Percentiles rank a stretch among this genome's conserved stretches.
These are phyloP conservation scores for Phenganax stokvisi DNA, from an alignment of 92 coral and sea anemone genomes.

Conservation along the genomic window DNA sequence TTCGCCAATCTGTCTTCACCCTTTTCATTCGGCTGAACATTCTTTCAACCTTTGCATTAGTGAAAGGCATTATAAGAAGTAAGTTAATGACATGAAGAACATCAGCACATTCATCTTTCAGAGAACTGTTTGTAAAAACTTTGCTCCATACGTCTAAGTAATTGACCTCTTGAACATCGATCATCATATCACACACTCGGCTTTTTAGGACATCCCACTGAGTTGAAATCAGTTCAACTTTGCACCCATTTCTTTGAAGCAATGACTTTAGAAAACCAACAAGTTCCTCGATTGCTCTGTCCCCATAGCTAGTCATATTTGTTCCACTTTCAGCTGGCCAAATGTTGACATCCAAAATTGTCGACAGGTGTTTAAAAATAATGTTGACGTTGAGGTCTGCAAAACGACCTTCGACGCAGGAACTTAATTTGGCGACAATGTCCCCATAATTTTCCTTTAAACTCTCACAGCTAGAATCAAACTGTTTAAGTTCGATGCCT, in stretches of 20 bases:
- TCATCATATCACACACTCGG: not conserved
- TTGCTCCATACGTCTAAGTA: too few relatives aligned
- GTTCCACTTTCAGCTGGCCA: not conserved
- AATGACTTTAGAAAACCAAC: not conserved
- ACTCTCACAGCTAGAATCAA: not conserved
- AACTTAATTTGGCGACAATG: not conserved
- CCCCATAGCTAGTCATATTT: not conserved
- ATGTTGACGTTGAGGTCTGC: not conserved
- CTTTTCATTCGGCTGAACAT: too few relatives aligned
- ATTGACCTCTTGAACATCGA: too few relatives aligned
- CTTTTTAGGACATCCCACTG: conserved; percentile 8
- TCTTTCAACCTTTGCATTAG: too few relatives aligned
- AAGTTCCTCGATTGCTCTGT: not conserved
- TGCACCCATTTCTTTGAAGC: not conserved
- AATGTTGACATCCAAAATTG: not conserved
- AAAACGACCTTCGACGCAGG: not conserved
- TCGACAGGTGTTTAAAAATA: not conserved
- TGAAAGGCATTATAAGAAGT: too few relatives aligned
- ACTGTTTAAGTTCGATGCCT: not conserved
- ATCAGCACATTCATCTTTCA: too few relatives aligned
- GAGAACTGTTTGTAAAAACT: too few relatives aligned
- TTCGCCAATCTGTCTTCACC: too few relatives aligned
- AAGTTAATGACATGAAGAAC: too few relatives aligned
- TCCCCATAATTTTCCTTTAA: not conserved
- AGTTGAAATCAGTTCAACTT: not conserved